Percentiles rank a stretch among this genome's conserved stretches.
phyloP scores from a whole-genome alignment of 2,113 vertebrate species.

The Chionis minor region DNA sequence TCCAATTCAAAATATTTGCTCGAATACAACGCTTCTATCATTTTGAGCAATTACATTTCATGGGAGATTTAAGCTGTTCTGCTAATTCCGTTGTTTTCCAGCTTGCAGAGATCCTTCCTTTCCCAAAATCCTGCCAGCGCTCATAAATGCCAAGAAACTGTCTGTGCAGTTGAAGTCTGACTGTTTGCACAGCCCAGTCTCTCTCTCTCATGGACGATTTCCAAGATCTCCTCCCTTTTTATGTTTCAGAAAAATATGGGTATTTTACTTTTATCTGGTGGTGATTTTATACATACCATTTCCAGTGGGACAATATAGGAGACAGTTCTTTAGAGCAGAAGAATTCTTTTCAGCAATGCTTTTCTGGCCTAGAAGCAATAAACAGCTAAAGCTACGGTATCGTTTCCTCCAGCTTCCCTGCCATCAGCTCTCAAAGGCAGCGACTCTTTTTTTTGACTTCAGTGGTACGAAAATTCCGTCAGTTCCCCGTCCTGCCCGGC shows the following conservation, averaged over 20 bases:
- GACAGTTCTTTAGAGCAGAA: not conserved
- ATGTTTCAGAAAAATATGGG: not conserved
- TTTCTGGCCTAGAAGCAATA: not conserved
- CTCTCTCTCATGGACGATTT: not conserved
- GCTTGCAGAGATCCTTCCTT: slow-evolving; percentile 18
- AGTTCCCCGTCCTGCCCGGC: not conserved
- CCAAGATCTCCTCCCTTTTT: slow-evolving; percentile 37
- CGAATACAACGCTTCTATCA: not conserved
- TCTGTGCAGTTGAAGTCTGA: not conserved
- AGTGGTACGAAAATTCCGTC: not conserved
- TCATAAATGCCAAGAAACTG: slow-evolving; percentile 40
- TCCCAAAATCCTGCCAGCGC: slow-evolving; percentile 30
- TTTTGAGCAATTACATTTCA: slow-evolving; percentile 37
- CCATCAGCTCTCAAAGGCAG: not conserved
- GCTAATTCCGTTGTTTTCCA: slow-evolving; percentile 34
- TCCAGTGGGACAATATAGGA: not conserved
- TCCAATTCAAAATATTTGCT: not conserved
- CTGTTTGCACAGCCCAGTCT: slow-evolving; percentile 3
- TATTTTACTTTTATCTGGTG: not conserved
- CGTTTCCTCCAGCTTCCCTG: not conserved
- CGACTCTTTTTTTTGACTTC: accelerated
- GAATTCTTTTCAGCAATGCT: not conserved
- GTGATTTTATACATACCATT: not conserved
- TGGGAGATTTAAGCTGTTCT: slow-evolving; percentile 49
- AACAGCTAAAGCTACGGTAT: accelerated